A percentile compares a stretch with the other conserved stretches of the same genome.
Conservation (phyloP, 2,888 invertebrate genomes). For the Acleris holmiana region DNA sequence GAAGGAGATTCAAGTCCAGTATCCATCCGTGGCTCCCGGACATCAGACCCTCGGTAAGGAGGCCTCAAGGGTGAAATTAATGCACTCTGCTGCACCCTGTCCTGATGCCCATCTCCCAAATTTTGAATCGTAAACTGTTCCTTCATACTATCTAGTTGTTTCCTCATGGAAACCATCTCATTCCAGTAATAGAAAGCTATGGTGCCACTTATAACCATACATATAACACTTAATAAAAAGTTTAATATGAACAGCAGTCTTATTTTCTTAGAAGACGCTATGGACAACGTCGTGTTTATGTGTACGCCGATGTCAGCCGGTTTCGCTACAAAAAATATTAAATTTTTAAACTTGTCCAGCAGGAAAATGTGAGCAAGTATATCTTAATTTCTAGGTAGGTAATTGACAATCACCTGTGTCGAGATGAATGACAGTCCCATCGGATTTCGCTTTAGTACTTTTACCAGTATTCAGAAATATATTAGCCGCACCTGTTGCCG, state of each 20-base stretch:
- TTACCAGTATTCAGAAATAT: slow-evolving; percentile 77
- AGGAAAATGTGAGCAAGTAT: background rate
- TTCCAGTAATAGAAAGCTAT: slow-evolving; percentile 77
- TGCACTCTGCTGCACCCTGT: slow-evolving; percentile 60
- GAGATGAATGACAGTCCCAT: slow-evolving; percentile 76
- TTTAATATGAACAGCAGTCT: slow-evolving; percentile 73
- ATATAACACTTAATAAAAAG: slow-evolving; percentile 71
- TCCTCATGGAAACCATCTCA: slow-evolving; percentile 70
- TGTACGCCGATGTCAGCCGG: slow-evolving; percentile 76
- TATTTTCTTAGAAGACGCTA: slow-evolving; percentile 81
- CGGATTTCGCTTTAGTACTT: slow-evolving; percentile 66
- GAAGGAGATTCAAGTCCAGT: slow-evolving; percentile 46
- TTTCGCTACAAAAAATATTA: slow-evolving; percentile 65
- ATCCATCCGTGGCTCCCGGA: slow-evolving; percentile 60
- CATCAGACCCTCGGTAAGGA: slow-evolving; percentile 47
- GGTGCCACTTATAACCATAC: slow-evolving; percentile 70
- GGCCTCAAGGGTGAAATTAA: slow-evolving; percentile 55
- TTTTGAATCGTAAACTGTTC: slow-evolving; percentile 66
- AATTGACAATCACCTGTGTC: slow-evolving; percentile 70
- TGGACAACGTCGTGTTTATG: slow-evolving; percentile 76
- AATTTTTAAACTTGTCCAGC: slow-evolving; percentile 1
- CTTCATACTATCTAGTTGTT: slow-evolving; percentile 67
- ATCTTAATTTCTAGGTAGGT: slow-evolving; percentile 9
- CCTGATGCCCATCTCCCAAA: slow-evolving; percentile 49
- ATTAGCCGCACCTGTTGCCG: slow-evolving; percentile 72